phyloP scores from a whole-genome alignment of 2,888 invertebrate species.

The Icerya purchasi region DNA sequence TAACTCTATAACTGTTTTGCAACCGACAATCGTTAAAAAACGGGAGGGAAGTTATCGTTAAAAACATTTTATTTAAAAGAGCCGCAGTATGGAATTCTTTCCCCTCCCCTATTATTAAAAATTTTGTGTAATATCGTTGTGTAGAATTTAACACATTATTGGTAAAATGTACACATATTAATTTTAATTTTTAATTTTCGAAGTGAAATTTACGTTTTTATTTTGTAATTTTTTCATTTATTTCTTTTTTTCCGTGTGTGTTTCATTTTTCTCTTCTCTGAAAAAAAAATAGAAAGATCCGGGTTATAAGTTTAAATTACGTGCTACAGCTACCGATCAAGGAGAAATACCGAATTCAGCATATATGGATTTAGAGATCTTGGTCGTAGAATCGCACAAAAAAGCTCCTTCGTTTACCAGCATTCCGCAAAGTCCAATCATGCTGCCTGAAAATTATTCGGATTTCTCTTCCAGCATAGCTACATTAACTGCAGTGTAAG shows the following conservation, averaged over 20 bases:
- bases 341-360: conserved; percentile 35
- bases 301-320: conserved; percentile 42
- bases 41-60: too few relatives aligned
- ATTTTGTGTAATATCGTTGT: not conserved
- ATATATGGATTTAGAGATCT: conserved; percentile 56
- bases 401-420: conserved; percentile 54
- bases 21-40: too few relatives aligned
- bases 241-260: not conserved
- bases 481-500: conserved; percentile 46
- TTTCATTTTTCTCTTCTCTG: not conserved
- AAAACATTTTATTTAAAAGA: too few relatives aligned
- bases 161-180: too few relatives aligned
- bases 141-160: too few relatives aligned
- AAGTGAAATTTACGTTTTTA: not conserved
- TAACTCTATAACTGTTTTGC: too few relatives aligned
- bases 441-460: conserved; percentile 47
- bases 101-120: not conserved
- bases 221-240: not conserved
- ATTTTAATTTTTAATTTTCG: not conserved
- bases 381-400: conserved; percentile 68
- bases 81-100: not conserved
- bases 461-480: conserved; percentile 48
- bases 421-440: conserved; percentile 35
- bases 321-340: conserved; percentile 56
- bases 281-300: conserved; percentile 38